Evolutionary conservation across 2,888 invertebrate genomes (phyloP).

Genomic region (Plutella xylostella): DNA sequence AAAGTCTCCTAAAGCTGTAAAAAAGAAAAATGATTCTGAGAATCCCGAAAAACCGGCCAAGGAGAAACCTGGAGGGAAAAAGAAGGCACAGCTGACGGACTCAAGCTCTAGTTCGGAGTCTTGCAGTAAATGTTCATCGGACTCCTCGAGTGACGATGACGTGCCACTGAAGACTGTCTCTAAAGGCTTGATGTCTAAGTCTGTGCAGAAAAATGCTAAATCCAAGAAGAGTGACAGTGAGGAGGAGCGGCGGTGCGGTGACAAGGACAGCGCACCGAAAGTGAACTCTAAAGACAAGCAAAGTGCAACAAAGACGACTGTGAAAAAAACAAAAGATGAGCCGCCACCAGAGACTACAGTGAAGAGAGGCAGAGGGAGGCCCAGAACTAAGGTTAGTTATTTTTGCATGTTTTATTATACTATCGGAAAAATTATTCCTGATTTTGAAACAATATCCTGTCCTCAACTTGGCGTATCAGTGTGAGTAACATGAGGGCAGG

Average conservation of each 20-base stretch:
- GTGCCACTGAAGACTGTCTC: conserved; percentile 53
- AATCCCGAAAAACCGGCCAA: conserved; percentile 29
- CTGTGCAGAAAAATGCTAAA: conserved; percentile 23
- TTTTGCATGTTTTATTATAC: neutral
- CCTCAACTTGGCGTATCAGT: no score
- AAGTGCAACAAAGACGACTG: conserved; percentile 37
- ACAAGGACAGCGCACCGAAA: conserved; percentile 37
- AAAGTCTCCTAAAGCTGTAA: conserved; percentile 40
- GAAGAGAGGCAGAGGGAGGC: conserved; percentile 49
- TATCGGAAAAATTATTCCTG: no score
- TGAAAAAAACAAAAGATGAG: conserved; percentile 52
- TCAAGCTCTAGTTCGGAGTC: conserved; percentile 62
- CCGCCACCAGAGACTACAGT: conserved; percentile 27
- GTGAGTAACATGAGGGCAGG: no score
- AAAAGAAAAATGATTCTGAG: conserved; percentile 38
- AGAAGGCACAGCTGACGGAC: conserved; percentile 39
- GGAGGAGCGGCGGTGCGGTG: conserved; percentile 36
- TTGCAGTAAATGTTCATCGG: conserved; percentile 60
- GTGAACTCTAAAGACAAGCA: conserved; percentile 38
- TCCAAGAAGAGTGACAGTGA: conserved; percentile 43
- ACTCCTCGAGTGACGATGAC: conserved; percentile 59
- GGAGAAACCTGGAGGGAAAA: conserved; percentile 21
- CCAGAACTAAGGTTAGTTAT: conserved; percentile 51
- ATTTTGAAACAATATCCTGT: no score
- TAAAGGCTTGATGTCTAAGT: conserved; percentile 41